A percentile compares a stretch with the other conserved stretches of the same genome.
These are phyloP conservation scores for Papilio aristodemus DNA, from an alignment of 1,140 invertebrate genomes.

Conservation along the genomic window DNA sequence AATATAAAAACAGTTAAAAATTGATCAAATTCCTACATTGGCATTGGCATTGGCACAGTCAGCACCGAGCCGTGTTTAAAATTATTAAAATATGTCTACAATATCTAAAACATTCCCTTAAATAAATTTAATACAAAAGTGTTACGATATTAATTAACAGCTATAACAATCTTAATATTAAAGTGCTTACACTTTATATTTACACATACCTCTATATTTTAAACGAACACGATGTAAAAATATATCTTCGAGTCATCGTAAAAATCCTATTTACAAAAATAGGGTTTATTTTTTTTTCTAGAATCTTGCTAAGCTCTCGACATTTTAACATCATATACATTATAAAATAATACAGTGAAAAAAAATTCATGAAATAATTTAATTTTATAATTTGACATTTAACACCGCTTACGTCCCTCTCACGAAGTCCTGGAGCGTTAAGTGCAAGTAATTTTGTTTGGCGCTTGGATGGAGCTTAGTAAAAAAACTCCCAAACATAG, in stretches of 20 bases:
- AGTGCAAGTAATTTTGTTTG: too few relatives aligned
- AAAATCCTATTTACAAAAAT: conserved; percentile 36
- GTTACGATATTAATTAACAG: conserved; percentile 4
- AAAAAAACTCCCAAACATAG: too few relatives aligned
- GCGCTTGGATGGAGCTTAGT: too few relatives aligned
- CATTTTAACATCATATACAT: conserved; percentile 29
- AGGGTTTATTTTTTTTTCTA: conserved; percentile 7
- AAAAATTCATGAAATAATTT: not conserved
- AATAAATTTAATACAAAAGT: conserved; percentile 27
- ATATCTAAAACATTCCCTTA: conserved; percentile 25
- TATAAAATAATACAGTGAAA: not conserved
- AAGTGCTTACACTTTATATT: conserved; percentile 23
- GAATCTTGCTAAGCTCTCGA: conserved; percentile 26
- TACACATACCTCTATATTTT: conserved; percentile 18
- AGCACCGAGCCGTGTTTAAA: conserved; percentile 19
- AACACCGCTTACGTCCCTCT: too few relatives aligned
- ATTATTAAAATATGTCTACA: conserved; percentile 19
- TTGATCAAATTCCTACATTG: conserved; percentile 4
- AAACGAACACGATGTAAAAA: conserved; percentile 39
- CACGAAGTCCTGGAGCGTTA: too few relatives aligned
- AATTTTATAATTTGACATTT: conserved; percentile 1
- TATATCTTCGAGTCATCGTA: conserved; percentile 36
- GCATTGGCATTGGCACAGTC: not conserved
- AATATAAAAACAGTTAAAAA: too few relatives aligned
- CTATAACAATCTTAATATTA: conserved; percentile 27